Evolutionary conservation across 2,888 invertebrate species (phyloP), one percentile per base, ranked within the genome.

Genomic region (Parnassius mnemosyne): DNA sequence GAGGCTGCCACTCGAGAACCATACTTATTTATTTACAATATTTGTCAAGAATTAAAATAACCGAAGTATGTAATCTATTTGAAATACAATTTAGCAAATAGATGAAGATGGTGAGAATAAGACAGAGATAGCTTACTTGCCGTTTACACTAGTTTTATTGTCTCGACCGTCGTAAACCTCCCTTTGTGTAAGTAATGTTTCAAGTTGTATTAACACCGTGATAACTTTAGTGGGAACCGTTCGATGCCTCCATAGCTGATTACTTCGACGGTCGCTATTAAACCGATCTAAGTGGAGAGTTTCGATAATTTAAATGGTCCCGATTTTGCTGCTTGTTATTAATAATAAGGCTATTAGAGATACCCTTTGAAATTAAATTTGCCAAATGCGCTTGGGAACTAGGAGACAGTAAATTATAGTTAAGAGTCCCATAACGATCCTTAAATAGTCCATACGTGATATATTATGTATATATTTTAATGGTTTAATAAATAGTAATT

Each of bases 101-200:
- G 34, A 34, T 7, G 34, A 34, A 34, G 34, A 34, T 34, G 74
- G 16, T 43, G 13, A 76, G 79, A 83, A 80, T 71, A 78, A 79
- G 78, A 74, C 77, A 80, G 75, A 69, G 83, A 82, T 80, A 84
- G 87, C 51, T 87, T 87, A 85, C 76, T 83, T 81, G 84, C 85
- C 83, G 88, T 89, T 89, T 85, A 89, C 86, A 85, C 81, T 81
- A 86, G 84, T 87, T 89, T 89, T 89, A 89, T 89, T 89, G 84
- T 87, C 80, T 78, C 74, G 72, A 82, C 86, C 87, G 83, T 85
- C 84, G 82, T 83, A 83, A 83, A 83, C 80, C 80, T 72, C 79
- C 83, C 80, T 83, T 85, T 85, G 83, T 85, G 80, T 80, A 80
- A 82, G 82, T 85, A 84, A 87, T 84, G 77, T 87, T 85, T 85